Conservation (phyloP, 1,140 invertebrate species). For the Neoseiulus cucumeris region DNA sequence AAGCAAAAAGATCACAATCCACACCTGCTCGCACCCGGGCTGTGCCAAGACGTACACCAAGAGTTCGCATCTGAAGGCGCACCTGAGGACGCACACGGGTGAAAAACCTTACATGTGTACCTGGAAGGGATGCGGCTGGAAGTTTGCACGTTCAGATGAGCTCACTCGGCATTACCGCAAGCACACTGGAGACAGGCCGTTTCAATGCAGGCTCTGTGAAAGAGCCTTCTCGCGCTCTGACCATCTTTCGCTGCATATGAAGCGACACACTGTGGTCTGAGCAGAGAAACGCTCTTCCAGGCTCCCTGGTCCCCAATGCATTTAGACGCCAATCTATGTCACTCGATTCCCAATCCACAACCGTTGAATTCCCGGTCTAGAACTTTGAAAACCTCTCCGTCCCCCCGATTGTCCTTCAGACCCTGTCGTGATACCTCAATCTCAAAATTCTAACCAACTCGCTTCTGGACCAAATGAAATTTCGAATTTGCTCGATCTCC, state of each 20-base stretch:
- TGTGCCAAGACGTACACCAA: slow-evolving; percentile 50
- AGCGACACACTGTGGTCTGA: slow-evolving; percentile 25
- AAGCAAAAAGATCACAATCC: slow-evolving; percentile 30
- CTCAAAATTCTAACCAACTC: too few relatives aligned
- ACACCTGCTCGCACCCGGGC: slow-evolving; percentile 42
- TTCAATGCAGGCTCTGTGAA: slow-evolving; percentile 29
- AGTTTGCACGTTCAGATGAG: slow-evolving; percentile 39
- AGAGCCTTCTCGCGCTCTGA: slow-evolving; percentile 34
- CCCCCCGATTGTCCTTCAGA: too few relatives aligned
- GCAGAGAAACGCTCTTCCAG: slow-evolving; percentile 7
- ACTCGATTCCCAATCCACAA: too few relatives aligned
- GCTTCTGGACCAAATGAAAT: too few relatives aligned
- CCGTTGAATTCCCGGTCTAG: too few relatives aligned
- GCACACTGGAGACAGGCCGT: slow-evolving; percentile 29
- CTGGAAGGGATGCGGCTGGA: slow-evolving; percentile 39
- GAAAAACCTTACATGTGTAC: slow-evolving; percentile 38
- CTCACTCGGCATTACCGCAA: slow-evolving; percentile 33
- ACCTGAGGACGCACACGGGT: slow-evolving; percentile 41
- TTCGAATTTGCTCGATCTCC: too few relatives aligned
- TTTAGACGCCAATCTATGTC: neutral
- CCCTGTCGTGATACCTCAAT: too few relatives aligned
- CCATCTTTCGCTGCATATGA: slow-evolving; percentile 33
- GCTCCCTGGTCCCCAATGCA: neutral
- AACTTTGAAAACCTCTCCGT: too few relatives aligned
- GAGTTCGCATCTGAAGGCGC: slow-evolving; percentile 47